Conservation (phyloP, 1,140 invertebrate species). For the Euwallacea similis region DNA sequence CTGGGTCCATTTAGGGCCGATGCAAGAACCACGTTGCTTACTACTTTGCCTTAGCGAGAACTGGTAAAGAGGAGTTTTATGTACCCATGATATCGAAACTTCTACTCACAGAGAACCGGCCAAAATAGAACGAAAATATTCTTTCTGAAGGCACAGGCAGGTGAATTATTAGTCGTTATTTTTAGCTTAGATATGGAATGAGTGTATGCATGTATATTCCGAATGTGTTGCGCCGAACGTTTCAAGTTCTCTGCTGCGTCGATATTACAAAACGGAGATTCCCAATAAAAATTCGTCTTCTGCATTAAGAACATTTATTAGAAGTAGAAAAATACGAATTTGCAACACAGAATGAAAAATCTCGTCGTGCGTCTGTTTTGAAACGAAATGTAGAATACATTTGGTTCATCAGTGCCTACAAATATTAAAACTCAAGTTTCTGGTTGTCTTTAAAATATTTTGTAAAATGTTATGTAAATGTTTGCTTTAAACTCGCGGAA, state of each 20-base stretch:
- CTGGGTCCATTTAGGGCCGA: too few relatives aligned
- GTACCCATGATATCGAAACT: too few relatives aligned
- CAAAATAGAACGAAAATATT: constrained; percentile 6
- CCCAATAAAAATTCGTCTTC: background rate
- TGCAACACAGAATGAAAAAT: constrained; percentile 2
- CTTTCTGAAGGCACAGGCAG: background rate
- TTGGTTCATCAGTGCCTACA: too few relatives aligned
- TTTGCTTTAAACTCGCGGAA: too few relatives aligned
- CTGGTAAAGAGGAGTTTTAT: too few relatives aligned
- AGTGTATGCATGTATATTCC: constrained; percentile 4
- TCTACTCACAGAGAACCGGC: background rate
- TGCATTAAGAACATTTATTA: constrained; percentile 31
- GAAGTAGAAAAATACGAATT: constrained; percentile 42
- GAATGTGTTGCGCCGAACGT: background rate
- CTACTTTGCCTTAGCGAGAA: too few relatives aligned
- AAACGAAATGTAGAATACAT: too few relatives aligned
- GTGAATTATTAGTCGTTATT: constrained; percentile 20
- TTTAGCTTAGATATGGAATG: constrained; percentile 13
- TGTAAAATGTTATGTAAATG: too few relatives aligned
- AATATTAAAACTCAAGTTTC: too few relatives aligned
- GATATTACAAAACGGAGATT: background rate
- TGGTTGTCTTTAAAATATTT: too few relatives aligned
- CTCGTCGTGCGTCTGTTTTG: too few relatives aligned
- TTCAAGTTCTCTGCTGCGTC: background rate
- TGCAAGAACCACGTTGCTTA: too few relatives aligned